Conservation (phyloP, 53 echinoderm and acorn worm genomes). For the Luidia sarsii region DNA sequence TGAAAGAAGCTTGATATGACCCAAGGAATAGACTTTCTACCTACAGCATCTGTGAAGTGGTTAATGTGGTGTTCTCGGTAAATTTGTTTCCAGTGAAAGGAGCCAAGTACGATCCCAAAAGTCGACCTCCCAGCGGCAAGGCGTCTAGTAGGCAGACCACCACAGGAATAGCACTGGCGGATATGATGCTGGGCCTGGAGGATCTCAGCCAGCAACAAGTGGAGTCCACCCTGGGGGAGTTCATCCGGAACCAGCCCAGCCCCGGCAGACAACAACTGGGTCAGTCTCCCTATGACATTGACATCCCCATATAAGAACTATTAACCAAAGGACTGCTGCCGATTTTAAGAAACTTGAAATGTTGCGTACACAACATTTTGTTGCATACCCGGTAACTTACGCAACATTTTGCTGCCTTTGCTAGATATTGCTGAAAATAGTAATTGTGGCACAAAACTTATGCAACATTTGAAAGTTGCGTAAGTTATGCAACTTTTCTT, state of each 20-base stretch:
- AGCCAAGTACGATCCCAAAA: slow-evolving; percentile 65
- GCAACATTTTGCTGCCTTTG: no score
- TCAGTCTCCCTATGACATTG: slow-evolving; percentile 30
- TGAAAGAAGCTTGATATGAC: no score
- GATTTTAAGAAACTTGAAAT: no score
- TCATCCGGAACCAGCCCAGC: slow-evolving; percentile 62
- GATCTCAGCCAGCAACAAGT: slow-evolving; percentile 55
- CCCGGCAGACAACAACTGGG: slow-evolving; percentile 63
- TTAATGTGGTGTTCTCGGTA: no score
- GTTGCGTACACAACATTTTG: no score
- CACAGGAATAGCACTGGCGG: slow-evolving; percentile 24
- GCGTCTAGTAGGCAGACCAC: background rate
- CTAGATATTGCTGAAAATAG: no score
- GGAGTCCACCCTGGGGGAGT: slow-evolving; percentile 61
- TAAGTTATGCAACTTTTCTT: background rate
- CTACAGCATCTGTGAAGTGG: no score
- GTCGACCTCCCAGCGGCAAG: slow-evolving; percentile 70
- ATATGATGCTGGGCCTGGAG: slow-evolving; percentile 46
- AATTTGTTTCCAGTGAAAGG: slow-evolving; percentile 83
- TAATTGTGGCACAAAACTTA: no score
- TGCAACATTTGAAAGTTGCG: background rate
- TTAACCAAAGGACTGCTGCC: no score
- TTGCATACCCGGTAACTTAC: no score
- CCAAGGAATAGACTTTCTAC: no score
- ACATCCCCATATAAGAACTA: background rate